Evolutionary conservation across 2,888 invertebrate species (phyloP), one percentile per base, ranked within the genome.

Genomic region (Drosophila mimica): DNA sequence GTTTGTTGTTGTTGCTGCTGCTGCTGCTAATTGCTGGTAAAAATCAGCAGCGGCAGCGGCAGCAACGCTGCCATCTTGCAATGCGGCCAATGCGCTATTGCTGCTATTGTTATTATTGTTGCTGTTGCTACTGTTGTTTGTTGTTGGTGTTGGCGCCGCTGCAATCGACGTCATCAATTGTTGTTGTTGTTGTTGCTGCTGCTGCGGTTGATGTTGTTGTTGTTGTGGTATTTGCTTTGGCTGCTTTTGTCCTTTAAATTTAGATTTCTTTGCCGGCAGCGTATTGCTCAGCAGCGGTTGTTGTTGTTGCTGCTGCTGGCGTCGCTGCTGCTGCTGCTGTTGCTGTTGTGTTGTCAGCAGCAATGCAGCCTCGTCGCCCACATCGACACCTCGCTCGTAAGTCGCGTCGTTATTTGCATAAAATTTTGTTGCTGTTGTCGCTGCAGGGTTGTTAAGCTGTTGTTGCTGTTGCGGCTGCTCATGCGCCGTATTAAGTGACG

Each of bases 181-280:
- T 7, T 79, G 75, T 33, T 79, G 75, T 33, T 67, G 81, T 38
- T 78, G 86, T 54, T 62, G 71, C 33, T 57, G 76, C 31, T 60
- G 79, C 20, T 62, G 66, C 9, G 62, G 73, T 30, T 74, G 81
- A n/a, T 72, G 81, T 53, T 57, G 69, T 28, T 43, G 74, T 17
- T 73, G 80, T 38, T 69, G 72, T 52, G 92, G 91, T 84, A 92
- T 82, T 79, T 85, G 89, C 65, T 92, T 92, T 52, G 92, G 92
- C 61, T 92, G 92, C 81, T 92, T 92, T 68, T 92, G 92, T 71
- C 92, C 92, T 62, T 91, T 90, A 58, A 90, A 79, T 70, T 91
- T 92, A 7, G 87, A 83, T 69, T 92, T 92, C 68, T 92, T 92
- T 31, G 89, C 88, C 5, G 92, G 91, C 74, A 92, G 81, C 43